These are phyloP conservation scores for Echinometra lucunter DNA, from an alignment of 53 echinoderm and acorn worm genomes.

Conservation along the genomic window DNA sequence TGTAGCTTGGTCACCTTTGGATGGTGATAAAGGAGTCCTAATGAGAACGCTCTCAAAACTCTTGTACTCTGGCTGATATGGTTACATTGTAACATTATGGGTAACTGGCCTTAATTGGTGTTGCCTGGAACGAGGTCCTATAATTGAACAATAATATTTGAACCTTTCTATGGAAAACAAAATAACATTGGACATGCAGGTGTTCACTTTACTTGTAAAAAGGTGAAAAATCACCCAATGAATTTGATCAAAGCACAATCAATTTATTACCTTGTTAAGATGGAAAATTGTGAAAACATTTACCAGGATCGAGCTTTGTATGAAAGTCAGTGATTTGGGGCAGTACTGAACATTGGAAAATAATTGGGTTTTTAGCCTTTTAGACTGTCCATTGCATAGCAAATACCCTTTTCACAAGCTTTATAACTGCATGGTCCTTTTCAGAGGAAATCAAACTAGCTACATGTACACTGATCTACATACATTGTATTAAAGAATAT, in stretches of 20 bases:
- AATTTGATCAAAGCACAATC: constrained; percentile 26
- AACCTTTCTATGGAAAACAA: neutral
- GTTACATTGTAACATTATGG: constrained; percentile 30
- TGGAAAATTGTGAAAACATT: neutral
- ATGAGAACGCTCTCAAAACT: neutral
- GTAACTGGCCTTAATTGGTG: constrained; percentile 14
- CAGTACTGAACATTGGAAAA: neutral
- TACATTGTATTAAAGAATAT: no score
- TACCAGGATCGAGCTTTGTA: neutral
- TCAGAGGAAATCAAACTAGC: no score
- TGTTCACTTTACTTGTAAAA: neutral
- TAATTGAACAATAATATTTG: constrained; percentile 47
- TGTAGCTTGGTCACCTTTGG: no score
- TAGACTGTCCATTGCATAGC: no score
- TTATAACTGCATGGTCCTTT: no score
- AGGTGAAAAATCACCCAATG: neutral
- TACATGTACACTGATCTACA: no score
- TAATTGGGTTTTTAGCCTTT: no score
- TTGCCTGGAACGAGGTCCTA: neutral
- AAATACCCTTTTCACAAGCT: no score
- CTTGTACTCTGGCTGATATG: neutral
- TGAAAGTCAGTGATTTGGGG: neutral
- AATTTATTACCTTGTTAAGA: neutral
- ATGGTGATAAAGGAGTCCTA: neutral
- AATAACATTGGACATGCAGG: constrained; percentile 16